Evolutionary conservation across 2,113 vertebrate species (phyloP).

Genomic region (Raja brachyura): DNA sequence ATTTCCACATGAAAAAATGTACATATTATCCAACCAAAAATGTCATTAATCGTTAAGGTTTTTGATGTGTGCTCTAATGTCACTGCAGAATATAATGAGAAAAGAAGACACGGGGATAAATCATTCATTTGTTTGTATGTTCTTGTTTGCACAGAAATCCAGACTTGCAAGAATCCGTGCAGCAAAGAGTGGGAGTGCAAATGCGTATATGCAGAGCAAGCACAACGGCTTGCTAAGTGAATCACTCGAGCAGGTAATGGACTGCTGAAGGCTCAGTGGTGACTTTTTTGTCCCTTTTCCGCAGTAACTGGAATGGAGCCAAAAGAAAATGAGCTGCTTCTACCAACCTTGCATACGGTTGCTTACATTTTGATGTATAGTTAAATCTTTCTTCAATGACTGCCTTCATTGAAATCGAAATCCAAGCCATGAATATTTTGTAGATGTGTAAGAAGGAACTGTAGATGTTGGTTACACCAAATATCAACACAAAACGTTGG

Average conservation of each 20-base stretch:
- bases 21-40: background rate
- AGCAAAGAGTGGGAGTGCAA: slow-evolving; percentile 86
- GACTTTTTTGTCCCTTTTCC: slow-evolving; percentile 14
- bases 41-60: background rate
- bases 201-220: slow-evolving; percentile 96
- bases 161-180: slow-evolving; percentile 88
- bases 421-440: too few relatives aligned
- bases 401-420: background rate
- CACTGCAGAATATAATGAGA: background rate
- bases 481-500: too few relatives aligned
- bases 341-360: background rate
- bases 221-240: slow-evolving; percentile 84
- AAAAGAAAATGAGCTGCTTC: background rate
- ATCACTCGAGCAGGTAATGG: slow-evolving; percentile 80
- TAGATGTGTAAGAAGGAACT: too few relatives aligned
- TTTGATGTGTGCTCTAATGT: background rate
- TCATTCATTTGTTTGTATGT: slow-evolving; percentile 39
- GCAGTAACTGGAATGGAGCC: background rate
- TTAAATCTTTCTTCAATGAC: background rate
- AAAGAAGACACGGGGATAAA: background rate
- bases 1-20: background rate
- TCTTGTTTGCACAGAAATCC: slow-evolving; percentile 78
- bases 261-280: slow-evolving; percentile 49
- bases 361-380: background rate
- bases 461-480: too few relatives aligned